A percentile compares a stretch with the other conserved stretches of the same genome.
These are phyloP conservation scores for Hassar affinis DNA, from an alignment of 2,113 vertebrate species.

Conservation along the genomic window DNA sequence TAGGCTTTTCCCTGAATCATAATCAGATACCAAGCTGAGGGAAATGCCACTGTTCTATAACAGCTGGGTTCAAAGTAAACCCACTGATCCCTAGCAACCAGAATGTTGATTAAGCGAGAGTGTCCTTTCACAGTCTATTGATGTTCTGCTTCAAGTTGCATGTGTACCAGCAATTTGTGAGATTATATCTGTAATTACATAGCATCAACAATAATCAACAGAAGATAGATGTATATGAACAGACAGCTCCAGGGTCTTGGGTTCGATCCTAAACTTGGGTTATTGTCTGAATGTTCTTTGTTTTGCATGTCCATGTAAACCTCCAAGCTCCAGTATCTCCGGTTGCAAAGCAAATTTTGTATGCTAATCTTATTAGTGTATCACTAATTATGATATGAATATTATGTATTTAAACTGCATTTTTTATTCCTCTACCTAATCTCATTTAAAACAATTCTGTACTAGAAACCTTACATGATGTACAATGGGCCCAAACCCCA, in stretches of 20 bases:
- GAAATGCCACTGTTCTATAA: conserved; percentile 35
- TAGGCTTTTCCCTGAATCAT: conserved; percentile 13
- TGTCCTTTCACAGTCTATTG: conserved; percentile 38
- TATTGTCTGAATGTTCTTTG: background rate
- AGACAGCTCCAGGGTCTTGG: background rate
- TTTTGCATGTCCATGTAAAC: background rate
- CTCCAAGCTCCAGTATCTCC: background rate
- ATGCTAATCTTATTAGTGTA: background rate
- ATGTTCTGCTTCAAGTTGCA: background rate
- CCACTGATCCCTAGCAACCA: conserved; percentile 26
- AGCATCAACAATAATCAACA: conserved; percentile 12
- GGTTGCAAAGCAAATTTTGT: background rate
- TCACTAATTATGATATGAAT: background rate
- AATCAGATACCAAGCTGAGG: conserved; percentile 13
- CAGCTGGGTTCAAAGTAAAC: conserved; percentile 38
- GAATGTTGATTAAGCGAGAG: conserved; percentile 14
- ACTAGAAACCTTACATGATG: background rate
- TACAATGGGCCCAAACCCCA: background rate
- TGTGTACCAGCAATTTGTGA: background rate
- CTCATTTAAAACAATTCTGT: background rate
- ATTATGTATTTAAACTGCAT: background rate
- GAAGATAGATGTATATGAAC: conserved; percentile 1
- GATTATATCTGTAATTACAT: conserved; percentile 8
- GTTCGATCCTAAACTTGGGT: background rate
- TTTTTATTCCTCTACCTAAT: background rate